Conservation (phyloP, 2,113 vertebrate species). For the Orycteropus afer region DNA sequence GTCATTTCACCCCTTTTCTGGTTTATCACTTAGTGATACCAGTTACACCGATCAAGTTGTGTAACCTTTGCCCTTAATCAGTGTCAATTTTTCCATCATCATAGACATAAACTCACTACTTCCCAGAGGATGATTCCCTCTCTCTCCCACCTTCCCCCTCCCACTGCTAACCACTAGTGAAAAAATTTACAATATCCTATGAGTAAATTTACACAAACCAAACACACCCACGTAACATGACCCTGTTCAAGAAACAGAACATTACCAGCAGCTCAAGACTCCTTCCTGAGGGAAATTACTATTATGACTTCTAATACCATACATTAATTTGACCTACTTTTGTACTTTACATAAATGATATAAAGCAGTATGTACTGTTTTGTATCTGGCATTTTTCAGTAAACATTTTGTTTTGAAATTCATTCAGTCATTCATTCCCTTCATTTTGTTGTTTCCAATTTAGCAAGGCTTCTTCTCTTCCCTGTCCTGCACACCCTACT, state of each 20-base stretch:
- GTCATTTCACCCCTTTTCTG: neutral
- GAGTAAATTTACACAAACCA: neutral
- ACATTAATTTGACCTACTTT: neutral
- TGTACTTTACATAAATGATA: neutral
- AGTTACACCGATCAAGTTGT: neutral
- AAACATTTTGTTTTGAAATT: slow-evolving; percentile 27
- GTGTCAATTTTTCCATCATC: neutral
- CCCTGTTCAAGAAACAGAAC: neutral
- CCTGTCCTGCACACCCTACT: neutral
- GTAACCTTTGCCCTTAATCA: neutral
- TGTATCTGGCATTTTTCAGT: neutral
- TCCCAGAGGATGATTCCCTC: neutral
- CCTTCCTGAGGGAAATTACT: neutral
- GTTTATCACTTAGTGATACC: neutral
- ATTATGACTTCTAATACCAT: neutral
- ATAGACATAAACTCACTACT: neutral
- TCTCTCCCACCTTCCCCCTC: neutral
- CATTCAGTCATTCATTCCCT: neutral
- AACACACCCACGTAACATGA: neutral
- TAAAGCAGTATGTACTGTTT: neutral
- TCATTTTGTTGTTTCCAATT: neutral
- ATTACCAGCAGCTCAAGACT: neutral
- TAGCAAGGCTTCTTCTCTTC: neutral
- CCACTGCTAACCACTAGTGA: neutral
- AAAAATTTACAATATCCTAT: neutral